Base-by-base conservation (phyloP, 2,797 vertebrate genomes). In the Clamator glandarius region DNA sequence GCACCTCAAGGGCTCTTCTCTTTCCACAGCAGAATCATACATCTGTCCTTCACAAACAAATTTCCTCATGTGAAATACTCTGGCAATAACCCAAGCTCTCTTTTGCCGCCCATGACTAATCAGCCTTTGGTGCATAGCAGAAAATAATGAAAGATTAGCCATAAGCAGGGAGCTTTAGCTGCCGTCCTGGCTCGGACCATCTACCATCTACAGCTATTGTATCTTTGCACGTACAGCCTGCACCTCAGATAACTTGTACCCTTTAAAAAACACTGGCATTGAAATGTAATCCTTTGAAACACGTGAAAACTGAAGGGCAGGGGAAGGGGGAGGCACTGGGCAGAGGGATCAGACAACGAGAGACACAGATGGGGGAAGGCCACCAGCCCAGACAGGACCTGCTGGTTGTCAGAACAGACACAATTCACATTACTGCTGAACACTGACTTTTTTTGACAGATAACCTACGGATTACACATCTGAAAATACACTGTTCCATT, bases 271-370 rank as follows among this genome's bases (percentile, higher is more conserved):
- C 16, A 67, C 15, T 39, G 91, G 16, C 63, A 67, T 15, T 79
- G 94, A 96, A 93, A 93, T 29, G 63, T 21, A 95, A 95, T 81
- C 90, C 77, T 48, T 81, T 52, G 14, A 57, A 94, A 90, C 77
- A 61, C 4, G 58, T 46, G 75, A 88, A 92, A 90, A 88, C 57
- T 12, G 55, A 87, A 59, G n/a, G 26, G 19, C n/a, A 79, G 35
- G 35, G 73, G 28, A 52, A 63, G 25, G 42, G 24, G 28, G 28
- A 79, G 54, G 73, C 29, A 11, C n/a, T 13, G 58, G n/a, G 23
- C 46, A 69, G 83, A 78, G 41, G 19, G 35, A 58, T 66, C 66
- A 59, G 73, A 61, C 0, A 0, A 44, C 25, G 54, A 80, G 78
- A 0, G 2, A 48, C 51, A 51, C 31, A 67, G 11, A 13, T 6